phyloP scores from a whole-genome alignment of 2,113 vertebrate species.

The Erythrocebus patas region DNA sequence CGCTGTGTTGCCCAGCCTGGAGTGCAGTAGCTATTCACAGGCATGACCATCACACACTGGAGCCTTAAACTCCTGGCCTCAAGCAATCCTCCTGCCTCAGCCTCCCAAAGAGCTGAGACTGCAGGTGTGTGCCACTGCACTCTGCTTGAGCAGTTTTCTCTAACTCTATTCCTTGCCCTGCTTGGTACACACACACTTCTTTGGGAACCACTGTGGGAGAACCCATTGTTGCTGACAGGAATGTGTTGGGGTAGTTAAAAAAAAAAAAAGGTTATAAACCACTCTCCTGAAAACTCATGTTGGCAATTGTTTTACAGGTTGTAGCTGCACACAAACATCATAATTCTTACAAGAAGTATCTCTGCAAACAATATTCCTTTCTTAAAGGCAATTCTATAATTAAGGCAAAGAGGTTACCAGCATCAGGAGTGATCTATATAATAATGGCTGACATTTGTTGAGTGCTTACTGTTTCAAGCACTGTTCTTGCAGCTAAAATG shows the following conservation, averaged over 20 bases:
- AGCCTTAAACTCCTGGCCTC: too few relatives aligned
- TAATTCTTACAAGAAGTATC: not conserved
- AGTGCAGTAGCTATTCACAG: too few relatives aligned
- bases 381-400: not conserved
- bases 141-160: not conserved
- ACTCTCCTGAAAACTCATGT: not conserved
- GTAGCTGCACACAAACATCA: not conserved
- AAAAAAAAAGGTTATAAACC: not conserved
- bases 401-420: not conserved
- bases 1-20: too few relatives aligned
- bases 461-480: not conserved
- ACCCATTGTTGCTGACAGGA: not conserved
- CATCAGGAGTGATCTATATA: not conserved
- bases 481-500: not conserved
- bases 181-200: not conserved
- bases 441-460: not conserved
- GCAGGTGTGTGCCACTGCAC: too few relatives aligned
- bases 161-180: not conserved
- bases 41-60: too few relatives aligned
- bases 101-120: too few relatives aligned
- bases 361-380: not conserved
- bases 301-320: not conserved
- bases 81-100: too few relatives aligned
- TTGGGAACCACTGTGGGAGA: not conserved
- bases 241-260: not conserved